Evolutionary conservation across 2,888 invertebrate genomes (phyloP), one percentile per base, ranked within the genome.

Genomic region (Spodoptera exigua): DNA sequence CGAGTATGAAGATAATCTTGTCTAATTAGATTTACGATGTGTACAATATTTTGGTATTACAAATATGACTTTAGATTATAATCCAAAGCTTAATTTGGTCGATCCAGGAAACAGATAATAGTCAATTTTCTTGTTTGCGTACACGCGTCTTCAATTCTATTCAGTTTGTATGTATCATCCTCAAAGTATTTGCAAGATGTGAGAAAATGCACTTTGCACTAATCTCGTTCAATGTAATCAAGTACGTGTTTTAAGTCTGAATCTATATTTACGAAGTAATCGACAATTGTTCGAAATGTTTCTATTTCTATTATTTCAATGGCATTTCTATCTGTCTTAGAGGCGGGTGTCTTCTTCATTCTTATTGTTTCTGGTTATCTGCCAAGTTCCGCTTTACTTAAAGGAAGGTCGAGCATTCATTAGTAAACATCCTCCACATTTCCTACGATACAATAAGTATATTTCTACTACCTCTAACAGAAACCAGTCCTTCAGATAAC

Each of bases 351-450:
- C 27, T 65, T 59, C 54, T 32, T 45, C 12, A 51, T 47, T 54
- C 17, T 21, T n/a, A 52, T 40, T 18, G 48, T 45, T 39, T 17
- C 51, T 69, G 72, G 67, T 36, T 18, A 32, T 10, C 12, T 34
- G 61, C 68, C 72, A 72, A 40, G 44, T 61, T 72, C 67, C 41
- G 32, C 17, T 60, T 41, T 53, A 27, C 72, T 52, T 60, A 48
- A 0, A 40, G 34, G 39, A 66, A 60, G 51, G 67, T 55, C 52
- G 14, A 47, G 18, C 9, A n/a, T 40, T 51, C 44, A 64, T 54
- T 71, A 65, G 27, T 35, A 41, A 48, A 35, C 40, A 18, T 66
- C 27, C 27, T 55, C 37, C 44, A 41, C 40, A 52, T 60, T 39
- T 17, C 4, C 27, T 27, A 27, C 21, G 5, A 5, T 10, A 27